Evolutionary conservation across 1,140 invertebrate genomes (phyloP).

Genomic region (Thaumetopoea pityocampa): DNA sequence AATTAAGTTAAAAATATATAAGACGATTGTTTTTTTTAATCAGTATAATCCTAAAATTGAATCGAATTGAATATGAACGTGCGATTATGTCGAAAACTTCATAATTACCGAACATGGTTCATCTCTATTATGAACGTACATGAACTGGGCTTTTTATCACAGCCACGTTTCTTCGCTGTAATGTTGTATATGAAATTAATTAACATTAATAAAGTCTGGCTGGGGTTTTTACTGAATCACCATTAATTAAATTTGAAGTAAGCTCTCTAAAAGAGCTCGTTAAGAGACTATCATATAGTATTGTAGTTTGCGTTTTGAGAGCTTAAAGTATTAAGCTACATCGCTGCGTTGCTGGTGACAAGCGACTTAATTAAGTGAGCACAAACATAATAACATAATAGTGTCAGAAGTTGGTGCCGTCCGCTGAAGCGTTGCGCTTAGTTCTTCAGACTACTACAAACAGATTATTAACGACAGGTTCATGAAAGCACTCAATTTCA

Average conservation of each 20-base stretch:
- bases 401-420: conserved; percentile 23
- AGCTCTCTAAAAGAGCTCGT: conserved; percentile 34
- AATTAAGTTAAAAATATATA: too few species aligned
- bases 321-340: conserved; percentile 48
- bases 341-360: conserved; percentile 40
- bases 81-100: too few species aligned
- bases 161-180: conserved; percentile 1
- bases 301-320: conserved; percentile 46
- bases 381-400: conserved; percentile 37
- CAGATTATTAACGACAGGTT: too few species aligned
- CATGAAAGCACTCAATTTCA: too few species aligned
- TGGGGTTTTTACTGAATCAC: conserved; percentile 14
- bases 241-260: conserved; percentile 42
- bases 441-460: not conserved
- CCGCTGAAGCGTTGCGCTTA: not conserved
- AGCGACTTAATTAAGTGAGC: conserved; percentile 53
- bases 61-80: not conserved
- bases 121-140: too few species aligned
- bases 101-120: too few species aligned
- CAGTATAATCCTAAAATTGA: too few species aligned
- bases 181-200: conserved; percentile 9
- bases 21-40: too few species aligned
- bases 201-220: conserved; percentile 9
- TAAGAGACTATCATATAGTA: conserved; percentile 38
- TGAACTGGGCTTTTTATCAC: not conserved